Evolutionary conservation across 2,888 invertebrate genomes (phyloP), one percentile per base, ranked within the genome.

Genomic region (Seira musarum): DNA sequence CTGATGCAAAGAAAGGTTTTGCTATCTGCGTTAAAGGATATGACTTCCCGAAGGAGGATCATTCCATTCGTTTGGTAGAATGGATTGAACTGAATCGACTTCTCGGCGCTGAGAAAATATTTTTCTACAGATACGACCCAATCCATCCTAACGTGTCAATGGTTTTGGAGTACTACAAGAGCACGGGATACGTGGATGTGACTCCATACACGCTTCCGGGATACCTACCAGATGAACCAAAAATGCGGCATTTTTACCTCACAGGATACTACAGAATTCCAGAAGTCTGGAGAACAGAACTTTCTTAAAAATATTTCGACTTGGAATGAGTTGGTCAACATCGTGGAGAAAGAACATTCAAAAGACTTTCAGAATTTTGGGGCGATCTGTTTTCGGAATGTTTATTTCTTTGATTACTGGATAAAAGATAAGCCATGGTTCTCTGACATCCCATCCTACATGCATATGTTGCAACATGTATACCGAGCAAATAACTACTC

Each of bases 91-190:
- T 89, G n/a, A n/a, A n/a, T n/a, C n/a, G n/a, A n/a, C n/a, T n/a
- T n/a, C n/a, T n/a, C n/a, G n/a, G n/a, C n/a, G n/a, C n/a, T n/a
- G n/a, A n/a, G n/a, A n/a, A n/a, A n/a, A n/a, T n/a, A n/a, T n/a
- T n/a, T n/a, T n/a, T n/a, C n/a, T n/a, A n/a, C n/a, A n/a, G n/a
- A n/a, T n/a, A n/a, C n/a, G n/a, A n/a, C n/a, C n/a, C n/a, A n/a
- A n/a, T 97, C n/a, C 97, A 97, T 89, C 94, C 96, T 0, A 96
- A 97, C 88, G 96, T 97, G 35, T 93, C 93, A 57, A 96, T 96
- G 89, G 95, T 85, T 30, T 90, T 95, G 77, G 89, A 90, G 21
- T 90, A 91, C 77, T 95, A 95, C 88, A 90, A 92, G 87, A 90
- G 90, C 69, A 90, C 91, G 76, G 94, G 93, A 15, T 92, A 91